phyloP scores from a whole-genome alignment of 1,140 invertebrate genomes.

The Chelonus insularis region DNA sequence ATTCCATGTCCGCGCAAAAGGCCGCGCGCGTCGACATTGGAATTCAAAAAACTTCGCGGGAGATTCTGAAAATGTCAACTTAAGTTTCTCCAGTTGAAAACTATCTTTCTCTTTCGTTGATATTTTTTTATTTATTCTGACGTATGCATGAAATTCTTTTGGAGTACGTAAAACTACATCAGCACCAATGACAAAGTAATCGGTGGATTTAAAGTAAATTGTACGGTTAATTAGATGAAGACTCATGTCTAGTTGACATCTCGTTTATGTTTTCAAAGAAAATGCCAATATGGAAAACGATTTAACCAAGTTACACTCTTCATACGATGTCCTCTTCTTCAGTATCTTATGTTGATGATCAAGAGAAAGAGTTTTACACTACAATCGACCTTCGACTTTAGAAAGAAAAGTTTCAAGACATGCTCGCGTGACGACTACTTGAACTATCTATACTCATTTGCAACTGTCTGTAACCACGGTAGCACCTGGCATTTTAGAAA shows the following conservation, averaged over 20 bases:
- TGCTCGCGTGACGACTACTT: conserved; percentile 15
- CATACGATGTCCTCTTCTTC: background rate
- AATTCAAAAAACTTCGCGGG: conserved; percentile 46
- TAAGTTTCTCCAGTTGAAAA: conserved; percentile 17
- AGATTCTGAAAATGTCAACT: conserved; percentile 55
- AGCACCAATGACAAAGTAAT: background rate
- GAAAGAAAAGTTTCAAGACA: background rate
- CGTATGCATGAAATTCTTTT: too few relatives aligned
- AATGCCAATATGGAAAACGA: background rate
- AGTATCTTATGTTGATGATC: too few relatives aligned
- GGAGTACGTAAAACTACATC: too few relatives aligned
- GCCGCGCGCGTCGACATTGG: conserved; percentile 38
- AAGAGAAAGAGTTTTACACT: background rate
- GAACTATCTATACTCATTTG: background rate
- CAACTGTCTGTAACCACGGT: background rate
- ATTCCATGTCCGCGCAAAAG: conserved; percentile 40
- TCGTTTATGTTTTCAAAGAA: background rate
- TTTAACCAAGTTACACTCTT: background rate
- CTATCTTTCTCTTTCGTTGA: conserved; percentile 7
- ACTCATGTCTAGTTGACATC: background rate
- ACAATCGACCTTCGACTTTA: conserved; percentile 13
- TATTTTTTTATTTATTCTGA: background rate
- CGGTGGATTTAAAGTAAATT: background rate
- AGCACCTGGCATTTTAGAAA: conserved; percentile 10
- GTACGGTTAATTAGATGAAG: background rate